phyloP scores from a whole-genome alignment of 2,797 vertebrate species.

The Sebastes minor region DNA sequence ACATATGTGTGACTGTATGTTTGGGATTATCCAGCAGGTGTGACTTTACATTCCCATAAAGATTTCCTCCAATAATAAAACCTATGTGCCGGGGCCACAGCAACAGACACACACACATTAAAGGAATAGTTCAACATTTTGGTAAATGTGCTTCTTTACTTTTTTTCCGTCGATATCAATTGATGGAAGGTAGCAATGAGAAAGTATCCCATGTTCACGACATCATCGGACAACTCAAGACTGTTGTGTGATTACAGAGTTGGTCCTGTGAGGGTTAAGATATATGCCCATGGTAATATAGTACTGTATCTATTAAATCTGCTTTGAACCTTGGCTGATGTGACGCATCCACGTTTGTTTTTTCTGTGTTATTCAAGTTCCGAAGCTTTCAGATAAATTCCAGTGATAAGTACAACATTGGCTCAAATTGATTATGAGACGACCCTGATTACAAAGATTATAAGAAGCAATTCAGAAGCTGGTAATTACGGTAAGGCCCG shows the following conservation, averaged over 20 bases:
- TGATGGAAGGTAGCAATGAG: not conserved
- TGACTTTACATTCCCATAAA: slow-evolving; percentile 42
- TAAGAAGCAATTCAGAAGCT: not conserved
- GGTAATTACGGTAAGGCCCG: not conserved
- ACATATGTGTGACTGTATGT: slow-evolving; percentile 41
- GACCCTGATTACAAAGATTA: not conserved
- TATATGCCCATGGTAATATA: not conserved
- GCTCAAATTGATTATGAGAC: not conserved
- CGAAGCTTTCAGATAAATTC: not conserved
- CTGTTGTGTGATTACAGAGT: not conserved
- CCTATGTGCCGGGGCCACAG: not conserved
- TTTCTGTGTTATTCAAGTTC: not conserved
- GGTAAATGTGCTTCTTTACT: not conserved
- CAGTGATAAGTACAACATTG: not conserved
- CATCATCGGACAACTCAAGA: not conserved
- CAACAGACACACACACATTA: not conserved
- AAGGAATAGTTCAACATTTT: not conserved
- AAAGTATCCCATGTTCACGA: not conserved
- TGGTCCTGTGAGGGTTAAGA: not conserved
- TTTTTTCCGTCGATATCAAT: not conserved
- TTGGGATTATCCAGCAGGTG: slow-evolving; percentile 44
- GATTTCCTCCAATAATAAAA: slow-evolving; percentile 9
- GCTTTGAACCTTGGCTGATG: not conserved
- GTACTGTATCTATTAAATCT: not conserved
- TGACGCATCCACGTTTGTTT: not conserved